These are phyloP conservation scores for Frankliniella fusca DNA, from an alignment of 2,888 invertebrate species.

Conservation along the genomic window DNA sequence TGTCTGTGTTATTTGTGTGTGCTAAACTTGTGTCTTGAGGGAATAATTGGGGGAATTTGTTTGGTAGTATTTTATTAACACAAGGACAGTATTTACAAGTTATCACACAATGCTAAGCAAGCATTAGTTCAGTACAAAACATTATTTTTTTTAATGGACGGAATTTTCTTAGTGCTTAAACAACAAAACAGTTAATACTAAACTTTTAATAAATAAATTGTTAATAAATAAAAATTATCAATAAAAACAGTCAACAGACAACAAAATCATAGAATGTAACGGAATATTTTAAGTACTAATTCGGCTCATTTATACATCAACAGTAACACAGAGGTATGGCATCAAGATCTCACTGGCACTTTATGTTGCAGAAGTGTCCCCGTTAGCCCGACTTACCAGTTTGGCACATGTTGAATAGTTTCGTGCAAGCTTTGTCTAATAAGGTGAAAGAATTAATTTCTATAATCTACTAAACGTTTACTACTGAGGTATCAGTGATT, in stretches of 20 bases:
- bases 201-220: constrained; percentile 13
- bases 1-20: too few relatives aligned
- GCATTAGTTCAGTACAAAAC: constrained; percentile 25
- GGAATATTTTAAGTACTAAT: background rate
- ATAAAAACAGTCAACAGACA: constrained; percentile 1
- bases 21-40: background rate
- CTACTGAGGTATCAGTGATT: too few relatives aligned
- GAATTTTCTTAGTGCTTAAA: background rate
- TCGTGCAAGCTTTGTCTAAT: background rate
- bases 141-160: background rate
- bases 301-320: constrained; percentile 7
- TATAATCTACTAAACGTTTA: too few relatives aligned
- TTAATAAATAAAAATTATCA: background rate
- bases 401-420: background rate
- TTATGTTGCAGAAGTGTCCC: background rate
- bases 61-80: constrained; percentile 20
- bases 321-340: background rate
- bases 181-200: constrained; percentile 7
- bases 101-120: constrained; percentile 24
- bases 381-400: background rate
- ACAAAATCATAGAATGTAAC: background rate
- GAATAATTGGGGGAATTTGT: constrained; percentile 16
- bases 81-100: constrained; percentile 3
- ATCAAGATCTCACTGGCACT: too few relatives aligned
- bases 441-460: too few relatives aligned